Base-by-base conservation (phyloP, 2,888 invertebrate species). In the Thera britannica region DNA sequence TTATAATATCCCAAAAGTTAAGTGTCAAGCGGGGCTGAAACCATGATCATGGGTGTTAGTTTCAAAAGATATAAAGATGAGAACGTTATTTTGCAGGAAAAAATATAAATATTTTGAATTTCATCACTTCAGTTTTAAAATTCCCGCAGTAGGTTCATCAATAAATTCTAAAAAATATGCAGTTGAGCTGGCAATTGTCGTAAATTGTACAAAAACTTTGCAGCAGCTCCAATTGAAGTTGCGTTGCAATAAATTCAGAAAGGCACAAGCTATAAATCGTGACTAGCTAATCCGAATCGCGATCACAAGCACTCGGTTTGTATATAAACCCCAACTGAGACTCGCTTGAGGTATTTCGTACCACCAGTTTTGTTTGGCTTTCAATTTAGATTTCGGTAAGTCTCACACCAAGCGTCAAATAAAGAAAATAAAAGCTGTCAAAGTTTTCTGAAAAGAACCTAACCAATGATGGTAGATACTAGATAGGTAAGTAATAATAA, bases 241-340 rank as follows among this genome's bases (percentile, higher is more conserved):
- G 73, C 68, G 67, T 70, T 70, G 70, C 73, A 67, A 70, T 68
- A 71, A 73, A 71, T 75, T 71, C 35, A 11, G 59, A 48, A 67
- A 54, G 61, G 68, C 63, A 66, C 58, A 46, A 54, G 71, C 70
- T 65, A 75, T 76, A 75, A 75, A 76, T 76, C 67, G 62, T 46
- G 64, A 60, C 65, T 64, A 60, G 57, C 70, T 67, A 75, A 73
- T 68, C 74, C 75, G 52, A 65, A 69, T 70, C 62, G 66, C 71
- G 68, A 73, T 72, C 75, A 70, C 67, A 58, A 67, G 60, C 74
- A 73, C 65, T 67, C 62, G 65, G 55, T 67, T 56, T 62, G 52
- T 67, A 59, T 59, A 59, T 55, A 63, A 56, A 65, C 67, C 70
- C 62, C 64, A 57, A 52, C 35, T 61, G 71, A 61, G 73, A 73